A percentile compares a stretch with the other conserved stretches of the same genome.
phyloP scores from a whole-genome alignment of 2,888 invertebrate species.

The Phortica magna region DNA sequence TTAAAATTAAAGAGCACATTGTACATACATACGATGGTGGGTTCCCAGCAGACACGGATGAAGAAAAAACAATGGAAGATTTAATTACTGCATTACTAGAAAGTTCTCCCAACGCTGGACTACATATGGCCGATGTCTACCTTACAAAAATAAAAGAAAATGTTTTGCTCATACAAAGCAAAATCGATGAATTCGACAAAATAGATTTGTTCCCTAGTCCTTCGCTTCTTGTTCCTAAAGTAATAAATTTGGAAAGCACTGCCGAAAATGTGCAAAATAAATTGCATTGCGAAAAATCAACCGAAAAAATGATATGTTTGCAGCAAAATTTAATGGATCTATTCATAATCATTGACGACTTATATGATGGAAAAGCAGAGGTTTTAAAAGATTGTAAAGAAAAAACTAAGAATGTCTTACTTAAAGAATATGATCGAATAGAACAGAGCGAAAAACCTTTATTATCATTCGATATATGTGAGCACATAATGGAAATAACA shows the following conservation, averaged over 20 bases:
- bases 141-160: conserved; percentile 55
- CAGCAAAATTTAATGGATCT: conserved; percentile 72
- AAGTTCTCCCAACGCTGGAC: conserved; percentile 47
- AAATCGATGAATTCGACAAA: conserved; percentile 46
- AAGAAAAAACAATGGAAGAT: conserved; percentile 46
- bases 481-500: conserved; percentile 41
- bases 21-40: conserved; percentile 73
- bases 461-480: conserved; percentile 47
- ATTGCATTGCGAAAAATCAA: conserved; percentile 58
- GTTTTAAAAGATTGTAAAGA: conserved; percentile 50
- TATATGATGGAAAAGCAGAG: conserved; percentile 51
- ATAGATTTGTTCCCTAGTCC: conserved; percentile 48
- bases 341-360: conserved; percentile 68
- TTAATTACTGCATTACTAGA: conserved; percentile 52
- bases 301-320: conserved; percentile 66
- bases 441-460: conserved; percentile 52
- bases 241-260: conserved; percentile 52
- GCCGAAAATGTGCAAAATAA: conserved; percentile 47
- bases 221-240: conserved; percentile 49
- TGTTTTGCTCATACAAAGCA: conserved; percentile 48
- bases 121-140: conserved; percentile 43
- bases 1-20: conserved; percentile 69
- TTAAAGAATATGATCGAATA: conserved; percentile 59
- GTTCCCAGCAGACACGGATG: conserved; percentile 43
- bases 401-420: conserved; percentile 50